Base-by-base conservation (phyloP, 2,888 invertebrate species). In the Dryococelus australis region DNA sequence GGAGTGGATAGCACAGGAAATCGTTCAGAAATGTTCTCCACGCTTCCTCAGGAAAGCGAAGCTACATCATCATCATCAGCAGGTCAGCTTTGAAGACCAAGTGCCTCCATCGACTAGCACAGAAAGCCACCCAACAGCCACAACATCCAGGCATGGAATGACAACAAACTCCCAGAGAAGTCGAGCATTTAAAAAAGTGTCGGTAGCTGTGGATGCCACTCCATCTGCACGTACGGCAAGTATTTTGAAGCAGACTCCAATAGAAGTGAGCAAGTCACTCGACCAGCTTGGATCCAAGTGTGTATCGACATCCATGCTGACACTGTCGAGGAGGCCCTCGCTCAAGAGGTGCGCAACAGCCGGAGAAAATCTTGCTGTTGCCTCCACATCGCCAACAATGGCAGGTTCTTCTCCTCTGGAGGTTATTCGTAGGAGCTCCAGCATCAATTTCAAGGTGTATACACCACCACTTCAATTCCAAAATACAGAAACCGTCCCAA, bases 1-100 rank as follows among this genome's bases (percentile, higher is more conserved):
- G 89, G 97, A 97, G 90, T 97, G 97, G 97, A 97, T 97, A 90
- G 95, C 96, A 0, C 96, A 96, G 89, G 96, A 97, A 92, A 95
- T 96, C 65, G 95, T 96, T 90, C 95, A 96, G 90, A 94, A 95
- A 91, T 87, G 87, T 79, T 88, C 88, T 78, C 88, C 86, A 28
- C 86, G 89, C 35, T 88, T 89, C 87, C 87, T 88, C 65, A 85
- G 85, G 28, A 88, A 86, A 16, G 65, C 87, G 43, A 86, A 79
- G 43, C 87, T 80, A 65, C 83, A 83, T 10, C 28, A 35, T 28
- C 83, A 83, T 2, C 28, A 83, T 16, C 83, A 83, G 43, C 65
- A 86, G 28, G 86, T 65, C 26, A 65, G 65, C 3, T 65, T 65
- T 6, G 65, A 65, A 24, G 65, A 65, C n/a, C 65, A 65, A 65